These are phyloP conservation scores for Melikaiella ostensackeni DNA, from an alignment of 2,888 invertebrate species.

Conservation along the genomic window DNA sequence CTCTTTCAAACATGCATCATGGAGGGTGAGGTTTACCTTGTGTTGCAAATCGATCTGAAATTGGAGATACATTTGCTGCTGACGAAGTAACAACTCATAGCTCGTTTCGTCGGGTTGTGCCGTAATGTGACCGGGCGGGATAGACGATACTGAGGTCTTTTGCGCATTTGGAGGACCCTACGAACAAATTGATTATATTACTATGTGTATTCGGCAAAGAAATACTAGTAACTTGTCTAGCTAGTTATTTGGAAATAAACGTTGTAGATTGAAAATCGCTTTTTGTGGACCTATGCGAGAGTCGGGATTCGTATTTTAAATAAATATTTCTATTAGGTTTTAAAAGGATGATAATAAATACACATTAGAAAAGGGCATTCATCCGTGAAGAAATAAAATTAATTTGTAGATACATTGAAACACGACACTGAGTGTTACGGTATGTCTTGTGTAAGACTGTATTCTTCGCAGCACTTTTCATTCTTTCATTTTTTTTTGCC, in stretches of 20 bases:
- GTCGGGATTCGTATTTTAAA: neutral
- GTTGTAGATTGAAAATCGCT: neutral
- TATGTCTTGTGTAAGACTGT: slow-evolving; percentile 4
- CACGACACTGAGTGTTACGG: slow-evolving; percentile 5
- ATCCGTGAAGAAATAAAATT: neutral
- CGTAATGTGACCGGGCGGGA: slow-evolving; percentile 71
- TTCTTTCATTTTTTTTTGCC: slow-evolving; percentile 29
- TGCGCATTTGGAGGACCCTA: slow-evolving; percentile 93
- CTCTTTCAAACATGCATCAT: too few species aligned
- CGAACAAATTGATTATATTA: slow-evolving; percentile 45
- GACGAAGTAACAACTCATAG: slow-evolving; percentile 94
- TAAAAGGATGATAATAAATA: neutral
- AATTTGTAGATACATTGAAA: slow-evolving; percentile 32
- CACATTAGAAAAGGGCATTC: neutral
- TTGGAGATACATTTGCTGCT: slow-evolving; percentile 95
- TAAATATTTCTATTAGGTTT: neutral
- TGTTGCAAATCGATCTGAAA: slow-evolving; percentile 90
- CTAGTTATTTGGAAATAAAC: neutral
- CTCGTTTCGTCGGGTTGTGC: slow-evolving; percentile 85
- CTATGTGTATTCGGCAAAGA: neutral
- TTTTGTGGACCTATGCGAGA: too few species aligned
- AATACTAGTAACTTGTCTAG: neutral
- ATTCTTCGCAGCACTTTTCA: slow-evolving; percentile 23
- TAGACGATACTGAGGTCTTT: slow-evolving; percentile 82
- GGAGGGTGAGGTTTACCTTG: slow-evolving; percentile 77